Percentiles rank a stretch among this genome's conserved stretches.
Evolutionary conservation across 1,140 invertebrate genomes (phyloP).

Genomic region (Aphis gossypii): DNA sequence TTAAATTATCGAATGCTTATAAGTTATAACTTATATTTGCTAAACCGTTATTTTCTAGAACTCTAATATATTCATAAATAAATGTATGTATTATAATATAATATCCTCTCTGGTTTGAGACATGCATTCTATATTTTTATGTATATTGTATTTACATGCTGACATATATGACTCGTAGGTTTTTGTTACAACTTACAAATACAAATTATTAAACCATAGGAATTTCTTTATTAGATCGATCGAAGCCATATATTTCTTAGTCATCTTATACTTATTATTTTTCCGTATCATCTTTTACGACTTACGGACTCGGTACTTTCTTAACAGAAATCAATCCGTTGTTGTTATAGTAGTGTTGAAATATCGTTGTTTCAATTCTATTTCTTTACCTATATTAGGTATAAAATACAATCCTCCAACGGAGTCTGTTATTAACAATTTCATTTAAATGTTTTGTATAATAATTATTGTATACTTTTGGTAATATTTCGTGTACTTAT

Average conservation of each 20-base stretch:
- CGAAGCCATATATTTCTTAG: background rate
- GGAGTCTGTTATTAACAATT: background rate
- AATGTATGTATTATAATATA: background rate
- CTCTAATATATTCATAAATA: background rate
- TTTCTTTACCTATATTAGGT: background rate
- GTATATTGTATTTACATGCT: background rate
- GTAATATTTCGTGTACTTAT: background rate
- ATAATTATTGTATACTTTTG: background rate
- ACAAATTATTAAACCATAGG: background rate
- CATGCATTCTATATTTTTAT: constrained; percentile 4
- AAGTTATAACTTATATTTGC: constrained; percentile 15
- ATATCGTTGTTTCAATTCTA: background rate
- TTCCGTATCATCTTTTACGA: background rate
- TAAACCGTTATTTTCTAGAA: background rate
- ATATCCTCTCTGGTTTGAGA: background rate
- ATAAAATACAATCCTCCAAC: background rate
- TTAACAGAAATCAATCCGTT: background rate
- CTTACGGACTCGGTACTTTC: background rate
- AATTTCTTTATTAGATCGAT: background rate
- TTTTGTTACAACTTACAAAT: background rate
- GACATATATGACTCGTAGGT: background rate
- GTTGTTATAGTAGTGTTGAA: background rate
- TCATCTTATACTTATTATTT: background rate
- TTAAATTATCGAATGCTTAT: background rate
- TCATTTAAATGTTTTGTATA: background rate